phyloP scores from a whole-genome alignment of 2,113 vertebrate species.

The Hystrix cristata region DNA sequence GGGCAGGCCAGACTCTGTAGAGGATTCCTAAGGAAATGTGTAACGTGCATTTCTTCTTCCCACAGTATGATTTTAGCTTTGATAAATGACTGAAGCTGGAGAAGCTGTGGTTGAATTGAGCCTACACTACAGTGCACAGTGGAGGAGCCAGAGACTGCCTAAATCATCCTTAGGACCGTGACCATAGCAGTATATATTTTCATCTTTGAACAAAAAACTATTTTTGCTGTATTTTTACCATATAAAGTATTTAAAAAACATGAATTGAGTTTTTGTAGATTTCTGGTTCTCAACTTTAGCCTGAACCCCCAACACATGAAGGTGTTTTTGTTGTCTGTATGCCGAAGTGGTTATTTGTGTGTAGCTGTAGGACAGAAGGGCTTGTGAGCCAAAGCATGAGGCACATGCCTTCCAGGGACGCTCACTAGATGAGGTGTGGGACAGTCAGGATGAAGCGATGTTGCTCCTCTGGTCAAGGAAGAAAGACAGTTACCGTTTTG shows the following conservation, averaged over 20 bases:
- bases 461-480: background rate
- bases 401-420: background rate
- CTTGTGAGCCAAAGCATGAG: background rate
- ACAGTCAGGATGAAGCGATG: background rate
- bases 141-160: conserved; percentile 84
- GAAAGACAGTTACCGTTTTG: background rate
- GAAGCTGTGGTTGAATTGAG: conserved; percentile 75
- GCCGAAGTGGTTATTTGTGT: background rate
- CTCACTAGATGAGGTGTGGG: background rate
- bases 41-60: conserved; percentile 80
- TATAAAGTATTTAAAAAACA: conserved; percentile 91
- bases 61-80: conserved; percentile 99
- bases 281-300: conserved; percentile 75
- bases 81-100: conserved; percentile 96
- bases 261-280: conserved; percentile 85
- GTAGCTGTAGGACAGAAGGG: background rate
- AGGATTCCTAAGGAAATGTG: conserved; percentile 43
- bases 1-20: background rate
- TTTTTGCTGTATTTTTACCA: conserved; percentile 94
- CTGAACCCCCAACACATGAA: background rate
- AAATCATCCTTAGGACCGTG: conserved; percentile 78
- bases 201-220: conserved; percentile 89
- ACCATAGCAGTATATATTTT: conserved; percentile 90
- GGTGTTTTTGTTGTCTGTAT: background rate
- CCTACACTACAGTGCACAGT: conserved; percentile 82